These are phyloP conservation scores for Actinopyga echinites DNA, from an alignment of 53 echinoderm and acorn worm genomes.

Conservation along the genomic window DNA sequence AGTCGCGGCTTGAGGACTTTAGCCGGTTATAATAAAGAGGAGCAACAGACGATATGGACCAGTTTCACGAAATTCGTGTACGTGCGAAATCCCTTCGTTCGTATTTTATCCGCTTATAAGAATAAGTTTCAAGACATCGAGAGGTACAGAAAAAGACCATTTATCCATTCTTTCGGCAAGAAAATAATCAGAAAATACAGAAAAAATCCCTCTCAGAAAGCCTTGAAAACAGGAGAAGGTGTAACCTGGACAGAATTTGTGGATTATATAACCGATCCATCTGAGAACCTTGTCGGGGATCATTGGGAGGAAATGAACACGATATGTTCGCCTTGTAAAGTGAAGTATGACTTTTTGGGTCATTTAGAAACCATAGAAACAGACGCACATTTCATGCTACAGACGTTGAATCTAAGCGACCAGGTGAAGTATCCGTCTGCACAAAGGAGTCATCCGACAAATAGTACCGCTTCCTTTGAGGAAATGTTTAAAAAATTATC, in stretches of 20 bases:
- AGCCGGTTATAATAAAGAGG: slow-evolving; percentile 16
- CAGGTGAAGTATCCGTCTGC: slow-evolving; percentile 62
- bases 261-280: slow-evolving; percentile 68
- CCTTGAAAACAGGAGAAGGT: slow-evolving; percentile 77
- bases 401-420: slow-evolving; percentile 38
- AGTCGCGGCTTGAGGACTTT: slow-evolving; percentile 73
- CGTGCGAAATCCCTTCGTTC: slow-evolving; percentile 75
- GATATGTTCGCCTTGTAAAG: slow-evolving; percentile 85
- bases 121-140: slow-evolving; percentile 61
- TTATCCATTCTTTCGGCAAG: slow-evolving; percentile 76
- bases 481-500: slow-evolving; percentile 57
- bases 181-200: slow-evolving; percentile 74
- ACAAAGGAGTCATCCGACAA: slow-evolving; percentile 83
- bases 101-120: slow-evolving; percentile 67
- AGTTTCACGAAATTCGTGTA: slow-evolving; percentile 82
- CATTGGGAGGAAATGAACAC: slow-evolving; percentile 91
- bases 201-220: slow-evolving; percentile 62
- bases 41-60: slow-evolving; percentile 48
- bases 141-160: slow-evolving; percentile 66
- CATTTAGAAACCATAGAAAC: slow-evolving; percentile 69
- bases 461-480: slow-evolving; percentile 73
- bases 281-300: slow-evolving; percentile 58
- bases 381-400: slow-evolving; percentile 79
- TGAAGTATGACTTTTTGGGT: slow-evolving; percentile 84
- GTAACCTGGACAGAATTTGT: slow-evolving; percentile 85